Base-by-base conservation (phyloP, 2,797 vertebrate genomes). In the Miichthys miiuy region DNA sequence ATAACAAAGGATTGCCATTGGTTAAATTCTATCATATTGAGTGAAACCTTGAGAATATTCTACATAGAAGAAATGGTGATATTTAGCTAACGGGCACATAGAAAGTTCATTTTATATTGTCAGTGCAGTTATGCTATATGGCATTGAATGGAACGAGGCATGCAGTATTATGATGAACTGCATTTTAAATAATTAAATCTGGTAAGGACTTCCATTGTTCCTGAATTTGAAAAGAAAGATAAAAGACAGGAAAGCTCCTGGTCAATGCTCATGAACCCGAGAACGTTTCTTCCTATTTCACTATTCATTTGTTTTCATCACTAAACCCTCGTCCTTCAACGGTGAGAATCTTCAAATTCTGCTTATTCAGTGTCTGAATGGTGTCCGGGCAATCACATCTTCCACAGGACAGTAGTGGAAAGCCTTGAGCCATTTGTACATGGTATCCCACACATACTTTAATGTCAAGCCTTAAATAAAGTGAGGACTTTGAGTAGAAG, bases 381-480 rank as follows among this genome's bases (percentile, higher is more conserved):
- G 27, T 38, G 38, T 23, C 23, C 50, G 5, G 44, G 60, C 14
- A 21, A 47, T n/a, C 7, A 16, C 42, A 44, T 17, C 18, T 38
- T 68, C 51, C 16, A 21, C 11, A 57, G 21, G 21, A 41, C 25
- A 63, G 12, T 3, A 13, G 47, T 11, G 41, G 65, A 25, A 20
- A 60, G 58, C 55, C 75, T 72, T 50, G 21, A 51, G 62, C 47
- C 11, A n/a, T 55, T 14, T 13, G 34, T 48, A 41, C 66, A 46
- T 58, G 38, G 64, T 9, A 48, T 38, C 18, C n/a, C 27, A 72
- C 42, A 79, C 69, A 72, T 25, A 12, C 9, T 17, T 30, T 50
- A 56, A 20, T 56, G 21, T 79, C 68, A 76, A 38, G 60, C 54
- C 52, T 78, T 56, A 54, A 81, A 77, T 70, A 72, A 81, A 47